Evolutionary conservation across 2,113 vertebrate species (phyloP).

Genomic region (western clawed frog (Xenopus tropicalis)): UCB_Xtro_10.0 CM004446.2:146510501-146511000

Average conservation of each 20-base stretch:
- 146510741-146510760: neutral
- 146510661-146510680: too few species aligned
- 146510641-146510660: too few species aligned
- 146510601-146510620: too few species aligned
- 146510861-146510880: conserved; percentile 31
- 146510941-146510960: conserved; percentile 5
- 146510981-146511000: conserved; percentile 4
- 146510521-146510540: too few species aligned
- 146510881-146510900: conserved; percentile 30
- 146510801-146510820: conserved; percentile 24
- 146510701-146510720: neutral
- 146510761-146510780: neutral
- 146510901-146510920: conserved; percentile 19
- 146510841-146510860: conserved; percentile 14
- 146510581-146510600: too few species aligned
- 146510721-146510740: neutral
- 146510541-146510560: too few species aligned
- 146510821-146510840: conserved; percentile 27
- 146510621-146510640: too few species aligned
- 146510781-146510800: conserved; percentile 19
- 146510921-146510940: conserved; percentile 4
- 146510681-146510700: neutral
- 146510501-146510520: too few species aligned
- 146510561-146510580: too few species aligned
- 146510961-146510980: conserved; percentile 30